These are phyloP conservation scores for Oryzias javanicus DNA, from an alignment of 2,113 vertebrate species.

Conservation along the genomic window DNA sequence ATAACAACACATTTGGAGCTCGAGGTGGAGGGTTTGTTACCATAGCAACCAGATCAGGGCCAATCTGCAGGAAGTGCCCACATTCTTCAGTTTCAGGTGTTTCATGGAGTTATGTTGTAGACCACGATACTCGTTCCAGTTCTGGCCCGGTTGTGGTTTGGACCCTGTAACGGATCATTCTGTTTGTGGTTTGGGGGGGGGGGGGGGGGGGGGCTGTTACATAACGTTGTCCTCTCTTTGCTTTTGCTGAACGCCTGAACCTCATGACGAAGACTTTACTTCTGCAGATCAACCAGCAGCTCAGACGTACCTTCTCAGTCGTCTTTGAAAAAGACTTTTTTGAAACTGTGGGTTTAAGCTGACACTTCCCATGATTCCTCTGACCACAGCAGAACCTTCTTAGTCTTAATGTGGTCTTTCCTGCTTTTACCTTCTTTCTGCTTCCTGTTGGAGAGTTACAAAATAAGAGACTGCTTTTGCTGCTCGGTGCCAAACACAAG, in stretches of 20 bases:
- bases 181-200: conserved; percentile 20
- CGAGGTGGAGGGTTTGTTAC: conserved; percentile 44
- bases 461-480: conserved; percentile 39
- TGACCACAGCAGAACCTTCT: conserved; percentile 54
- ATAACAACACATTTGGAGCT: conserved; percentile 60
- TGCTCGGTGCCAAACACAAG: conserved; percentile 48
- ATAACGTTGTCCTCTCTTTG: conserved; percentile 32
- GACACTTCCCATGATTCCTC: conserved; percentile 47
- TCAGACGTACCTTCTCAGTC: conserved; percentile 32
- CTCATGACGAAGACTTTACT: conserved; percentile 28
- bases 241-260: conserved; percentile 27
- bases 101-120: too few relatives aligned
- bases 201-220: conserved; percentile 32
- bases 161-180: conserved; percentile 7
- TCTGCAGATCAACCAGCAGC: neutral
- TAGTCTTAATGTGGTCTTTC: conserved; percentile 46
- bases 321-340: conserved; percentile 6
- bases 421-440: conserved; percentile 31
- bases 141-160: conserved; percentile 39
- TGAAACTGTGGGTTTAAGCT: too few relatives aligned
- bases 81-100: conserved; percentile 38
- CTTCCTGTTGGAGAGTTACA: conserved; percentile 33
- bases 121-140: neutral
- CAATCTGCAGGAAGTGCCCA: conserved; percentile 58
- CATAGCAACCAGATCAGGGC: conserved; percentile 56